These are phyloP conservation scores for Sclerodermus sp. DNA, from an alignment of 2,888 invertebrate species.

Conservation along the genomic window DNA sequence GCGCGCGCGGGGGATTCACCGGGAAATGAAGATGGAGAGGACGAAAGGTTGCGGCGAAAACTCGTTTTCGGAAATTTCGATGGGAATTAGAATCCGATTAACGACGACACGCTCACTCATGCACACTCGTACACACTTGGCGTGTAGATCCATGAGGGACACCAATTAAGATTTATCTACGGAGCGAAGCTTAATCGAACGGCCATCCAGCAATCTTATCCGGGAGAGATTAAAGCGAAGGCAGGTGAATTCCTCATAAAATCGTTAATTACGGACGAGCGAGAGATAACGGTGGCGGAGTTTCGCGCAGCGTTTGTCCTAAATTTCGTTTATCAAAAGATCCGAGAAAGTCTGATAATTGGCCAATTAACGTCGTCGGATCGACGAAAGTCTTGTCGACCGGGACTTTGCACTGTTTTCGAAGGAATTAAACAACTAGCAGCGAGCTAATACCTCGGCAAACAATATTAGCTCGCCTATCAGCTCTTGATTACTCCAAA, in stretches of 20 bases:
- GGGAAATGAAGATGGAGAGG: no score
- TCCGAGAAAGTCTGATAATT: conserved; percentile 8
- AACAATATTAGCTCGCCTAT: no score
- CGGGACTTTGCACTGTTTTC: not conserved
- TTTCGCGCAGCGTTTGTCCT: conserved; percentile 10
- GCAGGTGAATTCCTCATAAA: conserved; percentile 25
- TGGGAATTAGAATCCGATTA: not conserved
- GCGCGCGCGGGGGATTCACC: no score
- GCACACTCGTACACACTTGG: no score
- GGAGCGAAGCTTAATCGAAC: conserved; percentile 22
- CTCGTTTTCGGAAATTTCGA: not conserved
- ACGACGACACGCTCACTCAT: not conserved
- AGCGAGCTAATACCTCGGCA: no score
- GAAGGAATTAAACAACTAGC: no score
- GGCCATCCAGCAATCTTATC: conserved; percentile 30
- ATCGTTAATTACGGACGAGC: conserved; percentile 27
- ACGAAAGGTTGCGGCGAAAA: no score
- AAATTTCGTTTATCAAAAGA: conserved; percentile 8
- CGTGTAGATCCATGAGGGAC: conserved; percentile 23
- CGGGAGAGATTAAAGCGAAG: conserved; percentile 17
- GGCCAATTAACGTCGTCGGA: conserved; percentile 4
- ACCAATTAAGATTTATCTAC: conserved; percentile 35
- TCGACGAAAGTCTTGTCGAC: not conserved
- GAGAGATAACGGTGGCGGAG: conserved; percentile 11
- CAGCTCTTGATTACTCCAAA: no score